These are phyloP conservation scores for Drosophila carrolli DNA, from an alignment of 1,140 invertebrate species.

Conservation along the genomic window DNA sequence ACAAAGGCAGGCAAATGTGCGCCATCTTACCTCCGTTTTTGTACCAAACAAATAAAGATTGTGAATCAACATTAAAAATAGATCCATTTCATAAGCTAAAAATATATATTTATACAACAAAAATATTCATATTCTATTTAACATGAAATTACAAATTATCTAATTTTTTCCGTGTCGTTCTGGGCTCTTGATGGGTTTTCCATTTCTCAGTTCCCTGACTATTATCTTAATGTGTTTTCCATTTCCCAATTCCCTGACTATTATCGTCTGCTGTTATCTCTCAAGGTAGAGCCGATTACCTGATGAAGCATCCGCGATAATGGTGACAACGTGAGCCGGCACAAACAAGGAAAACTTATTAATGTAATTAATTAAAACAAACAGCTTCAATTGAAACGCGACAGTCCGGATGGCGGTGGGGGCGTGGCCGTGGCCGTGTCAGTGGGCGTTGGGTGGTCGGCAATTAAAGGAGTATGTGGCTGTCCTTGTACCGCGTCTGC, in stretches of 20 bases:
- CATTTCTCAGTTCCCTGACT: constrained; percentile 8
- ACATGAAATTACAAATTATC: too few species aligned
- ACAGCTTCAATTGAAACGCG: constrained; percentile 73
- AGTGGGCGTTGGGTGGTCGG: constrained; percentile 39
- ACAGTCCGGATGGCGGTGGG: constrained; percentile 1
- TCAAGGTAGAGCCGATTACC: constrained; percentile 36
- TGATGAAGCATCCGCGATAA: constrained; percentile 31
- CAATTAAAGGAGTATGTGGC: constrained; percentile 73
- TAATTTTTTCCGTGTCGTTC: not conserved
- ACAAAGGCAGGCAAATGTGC: not conserved
- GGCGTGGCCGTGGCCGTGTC: constrained; percentile 15
- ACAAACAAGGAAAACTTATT: constrained; percentile 70
- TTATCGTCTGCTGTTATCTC: not conserved
- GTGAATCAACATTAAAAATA: too few species aligned
- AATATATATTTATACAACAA: too few species aligned
- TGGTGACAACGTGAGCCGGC: constrained; percentile 45
- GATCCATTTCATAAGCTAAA: not conserved
- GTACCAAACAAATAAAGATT: too few species aligned
- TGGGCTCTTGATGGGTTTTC: constrained; percentile 40
- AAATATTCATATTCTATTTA: too few species aligned
- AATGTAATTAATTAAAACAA: constrained; percentile 81
- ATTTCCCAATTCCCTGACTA: constrained; percentile 2
- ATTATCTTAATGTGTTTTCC: constrained; percentile 10
- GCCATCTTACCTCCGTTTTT: not conserved
- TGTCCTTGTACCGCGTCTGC: constrained; percentile 43